These are phyloP conservation scores for Leptodactylus fallax DNA, from an alignment of 2,797 vertebrate genomes.

Conservation along the genomic window DNA sequence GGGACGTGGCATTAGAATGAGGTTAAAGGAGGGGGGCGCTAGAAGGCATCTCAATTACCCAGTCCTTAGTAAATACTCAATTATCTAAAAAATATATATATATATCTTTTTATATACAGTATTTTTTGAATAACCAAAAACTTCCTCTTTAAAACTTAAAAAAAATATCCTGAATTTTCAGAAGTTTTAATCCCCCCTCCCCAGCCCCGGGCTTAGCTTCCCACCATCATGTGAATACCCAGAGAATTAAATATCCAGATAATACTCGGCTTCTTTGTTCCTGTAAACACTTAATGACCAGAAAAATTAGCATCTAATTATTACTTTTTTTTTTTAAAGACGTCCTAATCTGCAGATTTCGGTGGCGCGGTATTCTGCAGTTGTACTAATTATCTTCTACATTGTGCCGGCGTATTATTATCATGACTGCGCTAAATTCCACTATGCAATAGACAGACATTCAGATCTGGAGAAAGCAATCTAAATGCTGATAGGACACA, in stretches of 20 bases:
- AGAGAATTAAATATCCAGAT: slow-evolving; percentile 31
- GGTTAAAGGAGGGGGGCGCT: too few relatives aligned
- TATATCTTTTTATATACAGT: too few relatives aligned
- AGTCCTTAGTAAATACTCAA: too few relatives aligned
- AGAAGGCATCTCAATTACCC: too few relatives aligned
- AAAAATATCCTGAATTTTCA: not conserved
- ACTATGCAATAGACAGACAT: not conserved
- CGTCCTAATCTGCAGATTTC: slow-evolving; percentile 25
- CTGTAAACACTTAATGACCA: slow-evolving; percentile 37
- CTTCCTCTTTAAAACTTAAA: not conserved
- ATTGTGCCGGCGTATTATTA: slow-evolving; percentile 5
- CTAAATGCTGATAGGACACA: slow-evolving; percentile 44
- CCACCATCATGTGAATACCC: slow-evolving; percentile 5
- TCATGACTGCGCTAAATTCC: slow-evolving; percentile 10
- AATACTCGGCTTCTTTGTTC: slow-evolving; percentile 33
- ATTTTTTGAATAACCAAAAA: not conserved
- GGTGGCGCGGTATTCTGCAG: slow-evolving; percentile 15
- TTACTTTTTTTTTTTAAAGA: slow-evolving; percentile 32
- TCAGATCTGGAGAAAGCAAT: not conserved
- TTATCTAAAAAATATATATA: too few relatives aligned
- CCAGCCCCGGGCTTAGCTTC: not conserved
- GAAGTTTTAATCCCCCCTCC: not conserved
- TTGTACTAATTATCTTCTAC: slow-evolving; percentile 21
- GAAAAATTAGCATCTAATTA: slow-evolving; percentile 47
- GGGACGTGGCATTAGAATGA: too few relatives aligned